These are phyloP conservation scores for Euglossa dilemma DNA, from an alignment of 1,140 invertebrate genomes.

Conservation along the genomic window DNA sequence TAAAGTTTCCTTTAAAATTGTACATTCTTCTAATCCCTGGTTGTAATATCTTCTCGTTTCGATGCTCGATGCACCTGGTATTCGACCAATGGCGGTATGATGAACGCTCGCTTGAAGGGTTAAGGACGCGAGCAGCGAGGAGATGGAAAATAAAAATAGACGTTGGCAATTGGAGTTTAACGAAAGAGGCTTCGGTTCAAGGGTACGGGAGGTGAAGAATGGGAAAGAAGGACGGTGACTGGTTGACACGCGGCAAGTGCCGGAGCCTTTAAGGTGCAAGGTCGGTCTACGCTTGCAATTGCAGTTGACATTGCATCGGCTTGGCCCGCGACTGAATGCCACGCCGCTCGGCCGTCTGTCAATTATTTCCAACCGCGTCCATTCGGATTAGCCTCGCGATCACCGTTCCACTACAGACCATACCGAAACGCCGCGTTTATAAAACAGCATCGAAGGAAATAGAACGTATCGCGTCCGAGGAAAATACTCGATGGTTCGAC, in stretches of 20 bases:
- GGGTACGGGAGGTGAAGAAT: slow-evolving; percentile 39
- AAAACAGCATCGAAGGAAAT: no score
- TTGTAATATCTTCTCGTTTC: no score
- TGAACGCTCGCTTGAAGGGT: no score
- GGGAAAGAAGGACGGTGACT: background rate
- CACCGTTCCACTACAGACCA: background rate
- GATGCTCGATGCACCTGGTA: no score
- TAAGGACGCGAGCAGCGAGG: no score
- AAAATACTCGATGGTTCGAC: background rate
- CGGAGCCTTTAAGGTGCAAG: slow-evolving; percentile 47
- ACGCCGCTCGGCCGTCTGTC: background rate
- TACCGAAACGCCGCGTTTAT: background rate
- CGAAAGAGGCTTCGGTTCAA: slow-evolving; percentile 53
- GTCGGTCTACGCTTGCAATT: slow-evolving; percentile 7
- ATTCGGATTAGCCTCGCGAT: background rate
- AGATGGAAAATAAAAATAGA: background rate
- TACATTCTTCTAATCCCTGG: no score
- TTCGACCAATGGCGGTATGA: no score
- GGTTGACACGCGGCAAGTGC: background rate
- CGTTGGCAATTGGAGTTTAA: background rate
- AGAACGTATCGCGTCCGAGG: background rate
- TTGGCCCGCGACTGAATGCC: background rate
- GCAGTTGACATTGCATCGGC: slow-evolving; percentile 12
- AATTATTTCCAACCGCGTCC: background rate
- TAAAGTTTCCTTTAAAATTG: no score